Evolutionary conservation across 2,797 vertebrate genomes (phyloP).

Genomic region (Hippopotamyrus pictus): DNA sequence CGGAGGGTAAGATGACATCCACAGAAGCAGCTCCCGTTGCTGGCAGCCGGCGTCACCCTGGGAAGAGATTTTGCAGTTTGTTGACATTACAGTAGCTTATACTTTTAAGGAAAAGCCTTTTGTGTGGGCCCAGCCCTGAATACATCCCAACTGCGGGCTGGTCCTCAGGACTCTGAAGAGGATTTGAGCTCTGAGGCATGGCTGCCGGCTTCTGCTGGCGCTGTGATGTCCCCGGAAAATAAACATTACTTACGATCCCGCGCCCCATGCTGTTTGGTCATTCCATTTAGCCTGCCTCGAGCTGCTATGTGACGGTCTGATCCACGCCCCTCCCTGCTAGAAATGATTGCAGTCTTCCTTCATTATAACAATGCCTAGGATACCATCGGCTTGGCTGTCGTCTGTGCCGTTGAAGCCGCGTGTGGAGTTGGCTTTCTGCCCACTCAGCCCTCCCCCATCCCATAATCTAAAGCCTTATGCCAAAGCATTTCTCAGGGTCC

Average conservation of each 20-base stretch:
- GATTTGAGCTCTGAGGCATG: not conserved
- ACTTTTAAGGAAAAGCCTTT: not conserved
- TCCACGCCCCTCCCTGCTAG: not conserved
- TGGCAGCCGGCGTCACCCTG: not conserved
- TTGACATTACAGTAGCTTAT: not conserved
- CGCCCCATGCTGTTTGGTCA: not conserved
- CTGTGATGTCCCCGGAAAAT: not conserved
- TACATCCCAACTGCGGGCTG: not conserved
- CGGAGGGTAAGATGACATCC: not conserved
- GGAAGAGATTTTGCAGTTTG: not conserved
- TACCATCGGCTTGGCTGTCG: not conserved
- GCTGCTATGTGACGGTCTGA: not conserved
- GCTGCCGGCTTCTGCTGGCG: not conserved
- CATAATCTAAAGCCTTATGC: constrained; percentile 12
- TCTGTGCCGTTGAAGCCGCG: not conserved
- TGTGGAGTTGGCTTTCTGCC: not conserved
- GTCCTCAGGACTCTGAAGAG: too few species aligned
- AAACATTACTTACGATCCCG: not conserved
- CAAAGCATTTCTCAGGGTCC: constrained; percentile 18
- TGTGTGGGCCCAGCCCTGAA: not conserved
- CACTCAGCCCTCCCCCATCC: not conserved
- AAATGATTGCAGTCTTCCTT: not conserved
- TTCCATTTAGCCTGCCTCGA: not conserved
- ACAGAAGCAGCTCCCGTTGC: not conserved
- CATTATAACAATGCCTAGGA: not conserved